Base-by-base conservation (phyloP, 2,113 vertebrate genomes). In the Nibea albiflora region DNA sequence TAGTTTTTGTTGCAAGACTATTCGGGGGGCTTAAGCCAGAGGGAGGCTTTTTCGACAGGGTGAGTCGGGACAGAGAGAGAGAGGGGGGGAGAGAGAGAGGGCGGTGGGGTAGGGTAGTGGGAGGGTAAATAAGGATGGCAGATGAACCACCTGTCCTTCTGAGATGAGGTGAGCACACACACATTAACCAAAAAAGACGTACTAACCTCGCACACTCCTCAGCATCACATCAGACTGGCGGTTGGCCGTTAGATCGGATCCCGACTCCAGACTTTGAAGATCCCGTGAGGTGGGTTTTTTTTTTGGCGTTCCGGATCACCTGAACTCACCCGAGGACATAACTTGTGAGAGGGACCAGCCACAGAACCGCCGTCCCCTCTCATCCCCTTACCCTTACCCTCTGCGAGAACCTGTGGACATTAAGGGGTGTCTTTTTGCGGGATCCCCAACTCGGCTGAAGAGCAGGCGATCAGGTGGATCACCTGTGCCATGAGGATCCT, bases 401-500 rank as follows among this genome's bases (percentile, higher is more conserved):
- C 39, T 71, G 71, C 22, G 20, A 81, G 57, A 87, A 82, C 83
- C 78, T 82, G 78, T 60, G 76, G 83, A 87, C 66, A 8, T 46
- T 26, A 49, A 42, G 72, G 44, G 63, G 57, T 50, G 12, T 42
- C 35, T 26, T 49, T 50, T 62, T 22, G 31, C 4, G 9, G 58
- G 62, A 66, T 82, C 50, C 44, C 15, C 39, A 73, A 44, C 62
- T 80, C 69, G 49, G 14, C 72, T 10, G 53, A 72, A 24, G 58
- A 84, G 67, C 54, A 6, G 67, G 52, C 66, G 24, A 73, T 83
- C 74, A 88, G 81, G 78, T 84, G 75, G 76, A 77, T 63, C 78
- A 86, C 84, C 87, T 88, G 89, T 84, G 73, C 81, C 58, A 84
- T 83, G 92, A 86, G 56, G 79, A 89, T 65, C 65, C 66, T 19